Percentiles rank a stretch among this genome's conserved stretches.
phyloP scores from a whole-genome alignment of 1,140 invertebrate genomes.

The Penaeus indicus region DNA sequence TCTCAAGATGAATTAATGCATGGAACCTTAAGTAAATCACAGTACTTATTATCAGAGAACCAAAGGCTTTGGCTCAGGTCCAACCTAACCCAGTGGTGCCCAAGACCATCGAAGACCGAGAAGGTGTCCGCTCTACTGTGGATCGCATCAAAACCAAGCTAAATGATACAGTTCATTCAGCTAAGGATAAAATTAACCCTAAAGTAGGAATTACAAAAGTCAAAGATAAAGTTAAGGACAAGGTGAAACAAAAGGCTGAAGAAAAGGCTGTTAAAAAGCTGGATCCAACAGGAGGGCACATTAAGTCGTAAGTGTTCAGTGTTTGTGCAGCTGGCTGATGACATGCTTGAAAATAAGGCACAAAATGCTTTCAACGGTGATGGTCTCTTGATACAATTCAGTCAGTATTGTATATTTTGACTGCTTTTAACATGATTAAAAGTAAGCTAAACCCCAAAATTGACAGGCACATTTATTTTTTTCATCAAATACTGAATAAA shows the following conservation, averaged over 20 bases:
- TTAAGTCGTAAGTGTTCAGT: conserved; percentile 37
- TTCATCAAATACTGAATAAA: no score
- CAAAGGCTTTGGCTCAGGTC: conserved; percentile 39
- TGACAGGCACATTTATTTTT: no score
- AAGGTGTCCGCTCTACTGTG: conserved; percentile 28
- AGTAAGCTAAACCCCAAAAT: no score
- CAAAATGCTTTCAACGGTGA: no score
- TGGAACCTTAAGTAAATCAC: no score
- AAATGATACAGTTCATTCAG: conserved; percentile 32
- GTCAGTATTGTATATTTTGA: no score
- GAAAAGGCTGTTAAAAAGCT: conserved; percentile 39
- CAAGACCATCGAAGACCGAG: conserved; percentile 23
- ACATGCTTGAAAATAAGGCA: no score
- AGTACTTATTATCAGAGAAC: conserved; percentile 30
- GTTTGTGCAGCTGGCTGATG: background rate
- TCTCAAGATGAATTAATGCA: no score
- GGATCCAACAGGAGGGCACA: conserved; percentile 43
- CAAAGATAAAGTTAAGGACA: conserved; percentile 38
- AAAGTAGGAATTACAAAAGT: conserved; percentile 1
- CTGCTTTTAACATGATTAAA: no score
- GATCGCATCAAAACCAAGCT: conserved; percentile 33
- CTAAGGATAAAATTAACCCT: conserved; percentile 40
- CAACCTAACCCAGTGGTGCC: conserved; percentile 29
- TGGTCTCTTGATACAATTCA: no score
- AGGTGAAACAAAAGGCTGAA: conserved; percentile 43